Base-by-base conservation (phyloP, 2,113 vertebrate genomes). In the Phodopus roborovskii region DNA sequence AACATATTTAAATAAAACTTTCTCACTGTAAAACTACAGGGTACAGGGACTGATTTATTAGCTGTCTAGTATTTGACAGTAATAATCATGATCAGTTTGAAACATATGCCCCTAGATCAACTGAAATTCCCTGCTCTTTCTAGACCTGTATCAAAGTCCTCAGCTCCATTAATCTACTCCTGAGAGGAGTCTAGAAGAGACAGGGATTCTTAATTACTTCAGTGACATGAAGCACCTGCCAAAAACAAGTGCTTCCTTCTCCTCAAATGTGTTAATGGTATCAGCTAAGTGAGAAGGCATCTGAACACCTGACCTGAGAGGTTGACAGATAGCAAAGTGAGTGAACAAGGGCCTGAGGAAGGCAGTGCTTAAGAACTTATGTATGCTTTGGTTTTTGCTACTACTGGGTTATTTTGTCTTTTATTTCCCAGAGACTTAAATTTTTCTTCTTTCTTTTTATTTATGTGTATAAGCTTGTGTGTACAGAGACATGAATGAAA, bases 1-100 rank as follows among this genome's bases (percentile, higher is more conserved):
- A 81, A 30, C 87, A 75, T 94, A 88, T 68, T 68, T 85, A 96
- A 70, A 85, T 30, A 95, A 93, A 93, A 70, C 50, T 62, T 92
- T 75, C 30, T 94, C 73, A 58, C 13, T 85, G 0, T 73, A 75
- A 88, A 75, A 88, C 77, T 81, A 39, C 30, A 68, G 62, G 56
- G 30, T 50, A 68, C 2, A 82, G 30, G 87, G 48, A 78, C 62
- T 7, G 70, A 87, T 78, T 50, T 81, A 36, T 77, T 66, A 58
- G 26, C 28, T 33, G 86, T 45, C 86, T 73, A 78, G 28, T 36
- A 90, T 87, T 83, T 97, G 58, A 92, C 24, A 89, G 91, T 33
- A 92, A 64, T 88, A 78, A 96, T 74, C 19, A 30, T 24, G 39
- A 68, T 5, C 28, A 84, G 87, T 58, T 88, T 97, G 58, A 96